Percentiles rank a stretch among this genome's conserved stretches.
phyloP scores from a whole-genome alignment of 2,113 vertebrate species.

The Protobothrops mucrosquamatus region DNA sequence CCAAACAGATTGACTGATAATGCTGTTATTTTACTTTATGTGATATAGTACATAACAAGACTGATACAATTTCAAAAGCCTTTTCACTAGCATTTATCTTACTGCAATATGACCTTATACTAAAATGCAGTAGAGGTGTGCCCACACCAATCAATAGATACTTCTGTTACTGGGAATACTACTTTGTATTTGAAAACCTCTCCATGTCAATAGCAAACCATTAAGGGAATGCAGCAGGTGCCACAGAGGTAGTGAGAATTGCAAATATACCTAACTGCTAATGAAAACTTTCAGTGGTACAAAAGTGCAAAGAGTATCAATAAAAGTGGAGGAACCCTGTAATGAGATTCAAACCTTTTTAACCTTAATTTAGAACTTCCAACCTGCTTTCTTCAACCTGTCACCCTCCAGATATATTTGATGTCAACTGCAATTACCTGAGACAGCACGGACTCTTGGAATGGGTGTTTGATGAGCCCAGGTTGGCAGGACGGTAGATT shows the following conservation, averaged over 20 bases:
- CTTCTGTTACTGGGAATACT: constrained; percentile 14
- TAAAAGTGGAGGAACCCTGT: constrained; percentile 48
- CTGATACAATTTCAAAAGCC: not conserved
- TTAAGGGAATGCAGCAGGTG: not conserved
- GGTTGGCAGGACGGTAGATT: not conserved
- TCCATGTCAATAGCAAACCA: constrained; percentile 2
- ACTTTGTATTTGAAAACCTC: constrained; percentile 19
- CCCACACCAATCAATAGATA: not conserved
- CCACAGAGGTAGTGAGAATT: not conserved
- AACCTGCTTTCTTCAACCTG: not conserved
- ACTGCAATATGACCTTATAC: not conserved
- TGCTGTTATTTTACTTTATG: not conserved
- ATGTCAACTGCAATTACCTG: not conserved
- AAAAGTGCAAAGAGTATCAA: constrained; percentile 31
- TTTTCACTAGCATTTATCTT: not conserved
- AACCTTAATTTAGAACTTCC: constrained; percentile 32
- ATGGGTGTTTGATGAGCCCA: not conserved
- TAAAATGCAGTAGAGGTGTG: not conserved
- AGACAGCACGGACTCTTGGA: not conserved
- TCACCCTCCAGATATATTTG: not conserved
- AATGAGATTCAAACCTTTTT: constrained; percentile 36
- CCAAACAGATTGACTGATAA: not conserved
- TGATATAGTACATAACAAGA: not conserved
- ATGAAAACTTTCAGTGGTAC: not conserved
- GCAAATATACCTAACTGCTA: not conserved